Evolutionary conservation across 2,113 vertebrate species (phyloP).

Genomic region (Apteryx owenii): DNA sequence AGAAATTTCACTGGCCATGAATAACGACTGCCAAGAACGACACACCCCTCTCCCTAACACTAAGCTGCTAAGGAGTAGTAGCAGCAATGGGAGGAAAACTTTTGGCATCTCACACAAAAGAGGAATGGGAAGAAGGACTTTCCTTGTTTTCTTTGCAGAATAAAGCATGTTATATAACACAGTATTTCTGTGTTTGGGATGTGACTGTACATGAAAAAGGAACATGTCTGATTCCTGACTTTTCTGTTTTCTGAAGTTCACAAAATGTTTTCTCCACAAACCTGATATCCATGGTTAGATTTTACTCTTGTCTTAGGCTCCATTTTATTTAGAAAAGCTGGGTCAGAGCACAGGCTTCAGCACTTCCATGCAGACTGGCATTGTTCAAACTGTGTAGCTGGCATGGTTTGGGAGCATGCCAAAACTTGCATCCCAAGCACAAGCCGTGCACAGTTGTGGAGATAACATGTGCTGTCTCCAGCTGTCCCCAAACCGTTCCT

Average conservation of each 20-base stretch:
- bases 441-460: rapidly evolving
- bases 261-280: not conserved
- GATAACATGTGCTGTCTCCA: not conserved
- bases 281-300: not conserved
- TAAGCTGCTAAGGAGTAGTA: not conserved
- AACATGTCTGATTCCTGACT: not conserved
- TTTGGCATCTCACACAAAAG: not conserved
- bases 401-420: not conserved
- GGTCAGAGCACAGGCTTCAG: not conserved
- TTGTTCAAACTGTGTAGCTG: not conserved
- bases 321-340: not conserved
- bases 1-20: not conserved
- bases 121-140: not conserved
- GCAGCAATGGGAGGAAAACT: not conserved
- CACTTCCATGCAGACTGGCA: not conserved
- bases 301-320: not conserved
- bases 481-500: not conserved
- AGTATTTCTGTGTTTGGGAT: not conserved
- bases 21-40: not conserved
- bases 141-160: not conserved
- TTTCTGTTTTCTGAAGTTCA: not conserved
- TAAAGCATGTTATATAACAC: not conserved
- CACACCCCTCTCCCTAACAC: not conserved
- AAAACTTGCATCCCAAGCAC: not conserved
- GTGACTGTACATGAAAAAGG: not conserved